Evolutionary conservation across 2,797 vertebrate species (phyloP), one percentile per base, ranked within the genome.

Genomic region (Microcaecilia unicolor): DNA sequence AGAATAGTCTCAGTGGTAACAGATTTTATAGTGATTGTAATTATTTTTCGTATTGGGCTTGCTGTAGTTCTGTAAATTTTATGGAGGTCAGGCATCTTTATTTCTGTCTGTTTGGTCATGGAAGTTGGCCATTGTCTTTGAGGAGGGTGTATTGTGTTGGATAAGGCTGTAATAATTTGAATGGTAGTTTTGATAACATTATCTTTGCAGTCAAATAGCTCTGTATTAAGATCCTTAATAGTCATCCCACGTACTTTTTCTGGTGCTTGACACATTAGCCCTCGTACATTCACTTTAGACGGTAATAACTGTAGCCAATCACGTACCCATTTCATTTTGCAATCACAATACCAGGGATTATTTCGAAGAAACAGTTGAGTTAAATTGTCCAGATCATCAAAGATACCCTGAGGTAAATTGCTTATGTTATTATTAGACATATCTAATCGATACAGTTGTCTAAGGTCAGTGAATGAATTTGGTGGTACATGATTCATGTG

Each of bases 211-310:
- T 91, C 93, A 74, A 99, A 98, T 29, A 93, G 78, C 7, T 98
- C 90, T 1, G 84, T 78, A 0, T 84, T 90, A 32, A 99, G 82
- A 72, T 99, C 97, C 79, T 98, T 98, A 65, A 99, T 93, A 16
- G 95, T 93, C 97, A 98, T 98, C 18, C 97, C 97, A 53, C 96
- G 92, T 18, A 99, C 95, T 52, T 92, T 95, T 55, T 99, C 97
- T 2, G 96, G 97, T 8, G 93, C 93, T 69, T 99, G 96, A 70
- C 97, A 99, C 95, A 98, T 99, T 48, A 99, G 88, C 24, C 97
- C 97, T 11, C 97, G 92, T 16, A 97, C 95, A 2, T 98, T 99
- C 57, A 99, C 93, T 64, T 91, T 96, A 9, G 88, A 64, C 8
- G 94, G 92, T 51, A 98, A 48, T 0, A 85, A 86, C 13, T 93